Evolutionary conservation across 1,140 invertebrate species (phyloP), one percentile per base, ranked within the genome.

Genomic region (Drosophila parvula): DNA sequence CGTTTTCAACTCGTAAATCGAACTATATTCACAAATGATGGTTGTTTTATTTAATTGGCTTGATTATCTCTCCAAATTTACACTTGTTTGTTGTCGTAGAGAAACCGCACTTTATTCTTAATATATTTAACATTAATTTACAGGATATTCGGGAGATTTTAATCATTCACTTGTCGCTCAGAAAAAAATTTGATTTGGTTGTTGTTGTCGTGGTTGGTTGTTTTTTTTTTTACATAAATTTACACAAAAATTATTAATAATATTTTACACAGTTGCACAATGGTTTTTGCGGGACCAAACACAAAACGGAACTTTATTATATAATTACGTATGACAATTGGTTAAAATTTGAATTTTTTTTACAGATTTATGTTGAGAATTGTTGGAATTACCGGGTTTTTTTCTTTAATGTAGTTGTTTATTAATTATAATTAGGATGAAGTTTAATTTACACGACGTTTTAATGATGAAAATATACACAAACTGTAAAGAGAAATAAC

Each of bases 391-490:
- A 36, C 16, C 47, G 28, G 12, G 18, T 8, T 4, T 9, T 63
- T 62, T 44, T 59, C 60, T 69, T 77, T 44, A 71, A 84, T 74
- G 55, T 71, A 53, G 44, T 70, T 55, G 51, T 84, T 82, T 78
- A 65, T 83, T 78, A 86, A 76, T 86, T 86, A 88, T 81, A 89
- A 89, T 75, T 84, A 89, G 69, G 80, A 89, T 89, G 84, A 79
- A 88, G 78, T 74, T 89, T 84, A 89, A 84, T 89, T 75, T 89
- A 89, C 84, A 89, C 84, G 84, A 74, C 84, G 84, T 79, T 89
- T 79, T 75, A 84, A 89, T 89, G 84, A 89, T 89, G 84, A 90
- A 89, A 90, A 89, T 89, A 88, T 88, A 88, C 83, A 86, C 84
- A 89, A 84, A 89, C 84, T 89, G 84, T 10, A 89, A 89, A 57